These are phyloP conservation scores for Drosophila mulleri DNA, from an alignment of 2,888 invertebrate genomes.

Conservation along the genomic window DNA sequence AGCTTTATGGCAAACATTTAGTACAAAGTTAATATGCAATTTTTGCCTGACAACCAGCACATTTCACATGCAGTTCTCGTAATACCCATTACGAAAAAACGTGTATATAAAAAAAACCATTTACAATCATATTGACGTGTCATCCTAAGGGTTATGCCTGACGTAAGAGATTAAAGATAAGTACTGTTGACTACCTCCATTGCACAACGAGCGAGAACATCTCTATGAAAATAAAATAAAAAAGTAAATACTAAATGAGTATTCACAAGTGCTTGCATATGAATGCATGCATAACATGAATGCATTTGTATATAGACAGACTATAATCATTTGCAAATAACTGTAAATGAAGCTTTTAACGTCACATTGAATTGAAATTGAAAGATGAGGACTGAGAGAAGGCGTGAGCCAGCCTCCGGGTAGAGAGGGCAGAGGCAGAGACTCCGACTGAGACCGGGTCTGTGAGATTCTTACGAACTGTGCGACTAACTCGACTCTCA, in stretches of 20 bases:
- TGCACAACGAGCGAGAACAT: constrained; percentile 39
- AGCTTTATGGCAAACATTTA: background rate
- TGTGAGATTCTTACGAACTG: constrained; percentile 42
- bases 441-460: constrained; percentile 5
- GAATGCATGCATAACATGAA: constrained; percentile 24
- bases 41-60: constrained; percentile 4
- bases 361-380: constrained; percentile 56
- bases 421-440: background rate
- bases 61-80: constrained; percentile 41
- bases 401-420: background rate
- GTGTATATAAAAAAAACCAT: constrained; percentile 2
- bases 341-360: constrained; percentile 64
- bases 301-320: constrained; percentile 30
- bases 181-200: constrained; percentile 24
- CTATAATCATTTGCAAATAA: constrained; percentile 65
- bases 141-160: constrained; percentile 39
- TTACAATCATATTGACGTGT: constrained; percentile 29
- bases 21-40: constrained; percentile 6
- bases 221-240: constrained; percentile 10
- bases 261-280: constrained; percentile 20
- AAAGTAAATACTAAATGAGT: constrained; percentile 15
- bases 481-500: constrained; percentile 9
- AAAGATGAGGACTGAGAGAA: constrained; percentile 18
- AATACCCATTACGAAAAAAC: constrained; percentile 29
- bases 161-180: constrained; percentile 45